Conservation (phyloP, 2,797 vertebrate species). For the Eupleurogrammus muticus region DNA sequence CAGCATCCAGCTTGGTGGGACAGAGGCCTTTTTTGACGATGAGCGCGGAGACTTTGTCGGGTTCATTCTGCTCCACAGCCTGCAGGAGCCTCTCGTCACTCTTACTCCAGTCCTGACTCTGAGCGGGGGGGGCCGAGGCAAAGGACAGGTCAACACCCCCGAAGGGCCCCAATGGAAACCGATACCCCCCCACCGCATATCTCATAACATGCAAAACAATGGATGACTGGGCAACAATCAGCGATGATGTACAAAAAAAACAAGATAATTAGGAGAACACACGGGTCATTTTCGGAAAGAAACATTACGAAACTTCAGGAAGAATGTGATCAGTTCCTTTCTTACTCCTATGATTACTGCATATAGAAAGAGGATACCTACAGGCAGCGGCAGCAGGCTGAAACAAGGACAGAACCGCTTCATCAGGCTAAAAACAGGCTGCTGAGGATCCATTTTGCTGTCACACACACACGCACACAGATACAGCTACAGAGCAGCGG, state of each 20-base stretch:
- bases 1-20: slow-evolving; percentile 92
- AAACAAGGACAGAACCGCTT: slow-evolving; percentile 91
- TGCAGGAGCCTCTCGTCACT: slow-evolving; percentile 94
- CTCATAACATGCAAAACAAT: slow-evolving; percentile 28
- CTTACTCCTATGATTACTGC: not conserved
- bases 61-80: slow-evolving; percentile 95
- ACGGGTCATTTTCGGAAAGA: not conserved
- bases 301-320: not conserved
- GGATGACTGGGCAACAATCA: slow-evolving; percentile 4
- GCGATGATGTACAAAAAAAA: not conserved
- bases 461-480: slow-evolving; percentile 44
- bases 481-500: slow-evolving; percentile 27
- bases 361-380: slow-evolving; percentile 78
- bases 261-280: not conserved
- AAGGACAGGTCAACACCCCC: slow-evolving; percentile 52
- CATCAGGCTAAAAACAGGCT: slow-evolving; percentile 86
- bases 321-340: not conserved
- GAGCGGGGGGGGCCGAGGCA: slow-evolving; percentile 44
- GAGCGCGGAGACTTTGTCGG: slow-evolving; percentile 92
- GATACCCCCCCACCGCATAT: slow-evolving; percentile 27
- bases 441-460: slow-evolving; percentile 79
- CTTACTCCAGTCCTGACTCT: slow-evolving; percentile 97
- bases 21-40: slow-evolving; percentile 94
- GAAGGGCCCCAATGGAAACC: slow-evolving; percentile 24
- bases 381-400: slow-evolving; percentile 82